phyloP scores from a whole-genome alignment of 2,113 vertebrate genomes.

The Sialia sialis region DNA sequence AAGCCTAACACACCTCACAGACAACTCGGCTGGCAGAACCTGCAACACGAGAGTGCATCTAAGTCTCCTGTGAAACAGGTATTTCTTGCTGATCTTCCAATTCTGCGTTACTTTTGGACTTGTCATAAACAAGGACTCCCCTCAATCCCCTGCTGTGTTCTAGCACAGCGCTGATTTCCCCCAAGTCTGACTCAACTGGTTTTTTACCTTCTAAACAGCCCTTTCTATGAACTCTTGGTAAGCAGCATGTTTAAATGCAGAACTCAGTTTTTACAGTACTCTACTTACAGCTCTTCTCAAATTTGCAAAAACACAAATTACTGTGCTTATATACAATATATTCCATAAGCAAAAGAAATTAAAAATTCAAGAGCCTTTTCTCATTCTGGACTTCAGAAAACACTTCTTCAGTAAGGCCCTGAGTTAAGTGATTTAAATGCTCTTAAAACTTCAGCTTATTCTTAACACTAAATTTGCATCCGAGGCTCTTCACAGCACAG shows the following conservation, averaged over 20 bases:
- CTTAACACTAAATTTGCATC: neutral
- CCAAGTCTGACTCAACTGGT: neutral
- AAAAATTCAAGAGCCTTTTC: neutral
- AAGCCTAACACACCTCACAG: neutral
- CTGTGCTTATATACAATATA: neutral
- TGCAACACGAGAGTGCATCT: fast-evolving
- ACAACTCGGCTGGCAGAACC: neutral
- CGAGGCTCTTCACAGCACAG: neutral
- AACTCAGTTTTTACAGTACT: neutral
- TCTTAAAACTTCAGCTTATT: neutral
- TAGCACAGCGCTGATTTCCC: neutral
- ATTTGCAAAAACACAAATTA: neutral
- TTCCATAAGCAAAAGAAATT: neutral
- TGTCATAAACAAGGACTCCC: neutral
- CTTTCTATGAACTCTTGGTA: neutral
- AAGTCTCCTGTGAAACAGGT: neutral
- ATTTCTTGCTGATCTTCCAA: neutral
- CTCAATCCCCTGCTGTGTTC: neutral
- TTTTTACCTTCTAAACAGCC: neutral
- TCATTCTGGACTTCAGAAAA: neutral
- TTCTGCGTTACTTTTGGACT: neutral
- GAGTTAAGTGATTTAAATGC: neutral
- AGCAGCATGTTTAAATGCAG: neutral
- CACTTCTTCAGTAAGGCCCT: neutral
- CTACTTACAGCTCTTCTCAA: neutral